These are phyloP conservation scores for Takifugu bimaculatus DNA, from an alignment of 2,113 vertebrate genomes.

Conservation along the genomic window DNA sequence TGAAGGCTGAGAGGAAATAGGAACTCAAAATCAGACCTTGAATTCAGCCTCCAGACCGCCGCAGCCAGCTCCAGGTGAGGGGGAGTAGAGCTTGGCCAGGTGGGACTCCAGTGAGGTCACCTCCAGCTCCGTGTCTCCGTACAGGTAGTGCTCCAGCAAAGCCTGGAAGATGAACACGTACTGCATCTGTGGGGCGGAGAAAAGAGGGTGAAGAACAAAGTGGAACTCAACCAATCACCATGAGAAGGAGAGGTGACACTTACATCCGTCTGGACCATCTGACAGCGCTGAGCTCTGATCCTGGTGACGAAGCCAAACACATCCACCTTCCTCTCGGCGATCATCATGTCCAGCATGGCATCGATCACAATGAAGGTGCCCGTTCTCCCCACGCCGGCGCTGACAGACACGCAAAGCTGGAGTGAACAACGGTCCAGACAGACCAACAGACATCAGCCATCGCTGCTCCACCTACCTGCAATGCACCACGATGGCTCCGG, in stretches of 20 bases:
- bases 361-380: constrained; percentile 98
- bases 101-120: constrained; percentile 96
- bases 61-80: constrained; percentile 87
- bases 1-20: background rate
- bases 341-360: constrained; percentile 99
- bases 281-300: constrained; percentile 95
- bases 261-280: constrained; percentile 99
- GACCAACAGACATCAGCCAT: background rate
- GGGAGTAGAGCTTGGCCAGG: constrained; percentile 92
- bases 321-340: constrained; percentile 89
- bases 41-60: constrained; percentile 95
- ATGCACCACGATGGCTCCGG: constrained; percentile 94
- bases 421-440: background rate
- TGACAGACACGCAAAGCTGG: constrained; percentile 39
- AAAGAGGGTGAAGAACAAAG: background rate
- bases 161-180: constrained; percentile 99
- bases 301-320: constrained; percentile 96
- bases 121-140: constrained; percentile 96
- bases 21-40: constrained; percentile 77
- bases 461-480: constrained; percentile 80
- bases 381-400: constrained; percentile 92
- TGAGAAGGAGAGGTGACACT: constrained; percentile 52
- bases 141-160: constrained; percentile 94
- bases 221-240: background rate
- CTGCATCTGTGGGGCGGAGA: constrained; percentile 84